phyloP scores from a whole-genome alignment of 1,140 invertebrate genomes.

The Olivierus martensii region DNA sequence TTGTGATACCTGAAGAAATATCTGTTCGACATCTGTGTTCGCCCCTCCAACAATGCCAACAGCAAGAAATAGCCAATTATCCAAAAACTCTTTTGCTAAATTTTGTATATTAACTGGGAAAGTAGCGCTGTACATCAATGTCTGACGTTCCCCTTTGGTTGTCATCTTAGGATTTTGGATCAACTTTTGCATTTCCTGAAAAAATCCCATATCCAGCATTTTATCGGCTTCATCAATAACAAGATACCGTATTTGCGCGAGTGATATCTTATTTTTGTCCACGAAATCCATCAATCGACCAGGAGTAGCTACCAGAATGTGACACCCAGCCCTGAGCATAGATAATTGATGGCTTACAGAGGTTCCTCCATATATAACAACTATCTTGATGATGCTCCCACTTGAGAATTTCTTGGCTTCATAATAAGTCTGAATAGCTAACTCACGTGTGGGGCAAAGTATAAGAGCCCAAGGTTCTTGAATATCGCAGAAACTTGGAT shows the following conservation, averaged over 20 bases:
- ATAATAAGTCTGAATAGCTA: constrained; percentile 94
- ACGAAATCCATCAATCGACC: constrained; percentile 48
- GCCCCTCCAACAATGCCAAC: constrained; percentile 86
- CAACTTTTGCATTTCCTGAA: constrained; percentile 92
- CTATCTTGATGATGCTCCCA: constrained; percentile 72
- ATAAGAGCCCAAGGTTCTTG: constrained; percentile 66
- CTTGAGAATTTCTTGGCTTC: constrained; percentile 95
- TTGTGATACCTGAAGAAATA: constrained; percentile 53
- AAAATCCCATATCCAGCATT: constrained; percentile 99
- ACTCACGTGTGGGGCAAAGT: constrained; percentile 81
- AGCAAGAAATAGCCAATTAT: constrained; percentile 64
- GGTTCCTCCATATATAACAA: constrained; percentile 81
- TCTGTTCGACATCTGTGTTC: constrained; percentile 74
- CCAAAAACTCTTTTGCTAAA: constrained; percentile 54
- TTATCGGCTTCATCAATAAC: constrained; percentile 54
- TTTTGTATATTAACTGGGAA: constrained; percentile 97
- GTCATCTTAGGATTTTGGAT: constrained; percentile 92
- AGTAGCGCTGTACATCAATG: constrained; percentile 98
- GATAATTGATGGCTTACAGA: constrained; percentile 73
- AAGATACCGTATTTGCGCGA: constrained; percentile 48
- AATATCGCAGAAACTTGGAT: not conserved
- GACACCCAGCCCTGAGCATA: constrained; percentile 54
- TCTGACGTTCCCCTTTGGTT: constrained; percentile 77
- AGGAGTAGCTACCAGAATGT: constrained; percentile 37
- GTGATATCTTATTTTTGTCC: constrained; percentile 49